Evolutionary conservation across 2,113 vertebrate species (phyloP).

Genomic region (Serilophus lunatus): DNA sequence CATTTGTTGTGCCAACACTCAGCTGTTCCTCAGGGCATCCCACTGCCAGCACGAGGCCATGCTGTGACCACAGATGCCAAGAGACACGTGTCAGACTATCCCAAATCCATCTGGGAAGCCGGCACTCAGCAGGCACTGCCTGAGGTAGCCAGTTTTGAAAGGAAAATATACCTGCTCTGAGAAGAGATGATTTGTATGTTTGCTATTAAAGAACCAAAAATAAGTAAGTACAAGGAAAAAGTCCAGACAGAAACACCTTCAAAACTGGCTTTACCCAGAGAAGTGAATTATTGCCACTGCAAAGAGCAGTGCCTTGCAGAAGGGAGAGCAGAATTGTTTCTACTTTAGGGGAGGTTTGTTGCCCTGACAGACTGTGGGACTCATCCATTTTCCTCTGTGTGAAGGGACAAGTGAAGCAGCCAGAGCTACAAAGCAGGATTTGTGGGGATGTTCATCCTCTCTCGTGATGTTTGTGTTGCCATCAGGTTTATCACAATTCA

Average conservation of each 20-base stretch:
- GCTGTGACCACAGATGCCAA: constrained; percentile 54
- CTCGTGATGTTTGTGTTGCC: neutral
- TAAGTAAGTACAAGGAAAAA: neutral
- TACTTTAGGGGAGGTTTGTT: neutral
- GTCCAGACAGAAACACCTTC: neutral
- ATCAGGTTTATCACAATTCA: neutral
- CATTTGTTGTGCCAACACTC: neutral
- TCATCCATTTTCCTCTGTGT: neutral
- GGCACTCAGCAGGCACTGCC: neutral
- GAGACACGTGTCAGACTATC: neutral
- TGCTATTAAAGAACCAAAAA: neutral
- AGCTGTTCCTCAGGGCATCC: neutral
- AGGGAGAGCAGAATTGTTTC: neutral
- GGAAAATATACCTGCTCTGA: neutral
- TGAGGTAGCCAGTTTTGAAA: neutral
- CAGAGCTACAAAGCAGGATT: neutral
- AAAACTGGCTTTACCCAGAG: neutral
- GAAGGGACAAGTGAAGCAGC: neutral
- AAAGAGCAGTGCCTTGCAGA: neutral
- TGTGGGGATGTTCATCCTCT: neutral
- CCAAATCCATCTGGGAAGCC: constrained; percentile 21
- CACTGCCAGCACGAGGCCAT: neutral
- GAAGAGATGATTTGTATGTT: neutral
- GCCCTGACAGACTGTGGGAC: neutral
- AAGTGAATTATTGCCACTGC: neutral